Conservation (phyloP, 2,113 vertebrate species). For the Upupa epops region DNA sequence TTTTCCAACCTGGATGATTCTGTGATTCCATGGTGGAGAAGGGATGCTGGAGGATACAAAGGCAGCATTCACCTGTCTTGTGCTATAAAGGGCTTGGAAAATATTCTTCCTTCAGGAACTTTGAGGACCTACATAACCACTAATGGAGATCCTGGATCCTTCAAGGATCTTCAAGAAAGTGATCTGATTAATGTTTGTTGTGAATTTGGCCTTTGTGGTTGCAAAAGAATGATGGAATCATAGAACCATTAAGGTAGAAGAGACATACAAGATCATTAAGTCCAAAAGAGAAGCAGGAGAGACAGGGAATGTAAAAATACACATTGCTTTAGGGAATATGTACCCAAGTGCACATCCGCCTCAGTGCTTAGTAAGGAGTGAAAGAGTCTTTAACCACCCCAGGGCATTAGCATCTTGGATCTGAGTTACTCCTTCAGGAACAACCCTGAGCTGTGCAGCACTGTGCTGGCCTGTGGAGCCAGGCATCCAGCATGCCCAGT, state of each 20-base stretch:
- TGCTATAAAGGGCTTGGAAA: neutral
- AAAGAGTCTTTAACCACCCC: neutral
- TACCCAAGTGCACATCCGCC: accelerated
- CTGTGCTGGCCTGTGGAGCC: neutral
- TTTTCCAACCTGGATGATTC: too few relatives aligned
- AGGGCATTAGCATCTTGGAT: neutral
- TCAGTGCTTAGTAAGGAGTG: neutral
- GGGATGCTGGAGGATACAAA: neutral
- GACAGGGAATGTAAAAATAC: neutral
- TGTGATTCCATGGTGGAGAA: neutral
- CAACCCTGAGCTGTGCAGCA: accelerated
- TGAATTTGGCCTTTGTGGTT: neutral
- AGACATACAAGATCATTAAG: too few relatives aligned
- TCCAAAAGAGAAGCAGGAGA: neutral
- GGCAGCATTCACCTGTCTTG: neutral
- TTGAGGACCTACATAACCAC: neutral
- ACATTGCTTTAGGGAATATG: neutral
- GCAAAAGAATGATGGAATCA: neutral
- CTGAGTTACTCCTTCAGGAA: neutral
- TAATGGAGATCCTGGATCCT: neutral
- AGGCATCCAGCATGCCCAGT: accelerated
- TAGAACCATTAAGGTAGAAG: too few relatives aligned
- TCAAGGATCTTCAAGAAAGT: neutral
- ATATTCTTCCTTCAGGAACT: neutral
- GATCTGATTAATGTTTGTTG: neutral